A percentile compares a stretch with the other conserved stretches of the same genome.
Evolutionary conservation across 2,797 vertebrate species (phyloP).

Genomic region (Sebastes nivosus): DNA sequence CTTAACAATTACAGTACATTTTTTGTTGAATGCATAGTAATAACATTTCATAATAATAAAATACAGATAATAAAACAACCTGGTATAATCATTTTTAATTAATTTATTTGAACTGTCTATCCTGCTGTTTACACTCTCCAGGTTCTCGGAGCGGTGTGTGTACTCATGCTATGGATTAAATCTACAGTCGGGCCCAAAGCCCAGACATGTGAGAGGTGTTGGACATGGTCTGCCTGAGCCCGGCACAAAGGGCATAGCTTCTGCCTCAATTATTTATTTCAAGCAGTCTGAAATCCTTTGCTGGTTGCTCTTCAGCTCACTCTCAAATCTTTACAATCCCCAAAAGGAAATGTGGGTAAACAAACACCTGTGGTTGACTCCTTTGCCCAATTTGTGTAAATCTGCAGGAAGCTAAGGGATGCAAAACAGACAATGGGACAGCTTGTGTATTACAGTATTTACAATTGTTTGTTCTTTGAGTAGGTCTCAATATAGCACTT

Average conservation of each 20-base stretch:
- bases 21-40: neutral
- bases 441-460: constrained; percentile 39
- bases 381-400: neutral
- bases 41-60: neutral
- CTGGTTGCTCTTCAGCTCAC: neutral
- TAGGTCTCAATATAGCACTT: constrained; percentile 57
- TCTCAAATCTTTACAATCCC: neutral
- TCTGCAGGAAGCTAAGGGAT: constrained; percentile 47
- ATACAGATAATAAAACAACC: neutral
- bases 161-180: constrained; percentile 54
- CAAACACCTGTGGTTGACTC: constrained; percentile 22
- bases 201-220: constrained; percentile 59
- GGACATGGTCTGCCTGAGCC: constrained; percentile 38
- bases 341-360: neutral
- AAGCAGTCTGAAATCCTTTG: constrained; percentile 16
- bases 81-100: neutral
- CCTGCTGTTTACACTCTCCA: constrained; percentile 6
- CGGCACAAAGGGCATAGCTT: constrained; percentile 45
- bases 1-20: neutral
- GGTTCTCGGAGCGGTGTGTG: constrained; percentile 15
- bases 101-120: neutral
- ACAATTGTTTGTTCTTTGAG: constrained; percentile 44
- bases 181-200: constrained; percentile 38
- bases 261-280: constrained; percentile 30
- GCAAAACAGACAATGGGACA: constrained; percentile 34